Conservation (phyloP, 2,797 vertebrate genomes). For the Decapterus maruadsi region DNA sequence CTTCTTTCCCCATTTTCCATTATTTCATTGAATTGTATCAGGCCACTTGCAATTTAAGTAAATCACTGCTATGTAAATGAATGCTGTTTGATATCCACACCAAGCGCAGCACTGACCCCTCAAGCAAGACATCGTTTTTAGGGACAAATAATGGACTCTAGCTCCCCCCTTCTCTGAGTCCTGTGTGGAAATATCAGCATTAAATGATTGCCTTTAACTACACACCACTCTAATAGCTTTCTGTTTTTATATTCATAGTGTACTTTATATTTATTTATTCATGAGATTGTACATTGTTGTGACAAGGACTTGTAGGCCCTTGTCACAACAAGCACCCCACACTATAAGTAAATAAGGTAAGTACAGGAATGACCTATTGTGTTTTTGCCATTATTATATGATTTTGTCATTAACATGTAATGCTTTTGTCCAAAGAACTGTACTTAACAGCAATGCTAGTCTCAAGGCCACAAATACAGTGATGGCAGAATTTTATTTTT, state of each 20-base stretch:
- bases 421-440: background rate
- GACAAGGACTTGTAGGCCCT: background rate
- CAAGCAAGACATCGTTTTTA: conserved; percentile 44
- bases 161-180: conserved; percentile 16
- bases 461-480: no score
- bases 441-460: no score
- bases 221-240: conserved; percentile 42
- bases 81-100: conserved; percentile 22
- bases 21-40: conserved; percentile 9
- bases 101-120: conserved; percentile 12
- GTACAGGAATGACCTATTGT: no score
- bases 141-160: conserved; percentile 15
- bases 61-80: conserved; percentile 36
- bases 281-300: conserved; percentile 17
- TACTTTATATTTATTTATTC: conserved; percentile 28
- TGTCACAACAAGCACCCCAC: background rate
- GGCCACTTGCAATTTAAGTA: conserved; percentile 21
- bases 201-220: conserved; percentile 58
- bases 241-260: conserved; percentile 41
- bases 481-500: no score
- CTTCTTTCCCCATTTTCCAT: background rate
- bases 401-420: background rate
- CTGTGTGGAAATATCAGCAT: conserved; percentile 28
- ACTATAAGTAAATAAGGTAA: background rate
- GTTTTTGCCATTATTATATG: background rate